Conservation (phyloP, 2,888 invertebrate species). For the Drosophila ezoana region DNA sequence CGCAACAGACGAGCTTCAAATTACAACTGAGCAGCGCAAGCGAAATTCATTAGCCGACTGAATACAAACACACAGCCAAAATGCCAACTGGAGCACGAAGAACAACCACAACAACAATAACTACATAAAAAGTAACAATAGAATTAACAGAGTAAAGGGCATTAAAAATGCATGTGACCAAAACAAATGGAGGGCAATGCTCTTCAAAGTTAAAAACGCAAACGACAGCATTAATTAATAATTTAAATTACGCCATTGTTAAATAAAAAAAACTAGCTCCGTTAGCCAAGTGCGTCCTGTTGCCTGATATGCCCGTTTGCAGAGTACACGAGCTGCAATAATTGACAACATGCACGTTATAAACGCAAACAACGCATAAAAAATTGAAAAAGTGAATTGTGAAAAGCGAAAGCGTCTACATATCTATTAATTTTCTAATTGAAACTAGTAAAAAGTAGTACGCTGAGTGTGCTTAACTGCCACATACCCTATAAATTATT, state of each 20-base stretch:
- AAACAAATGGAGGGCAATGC: constrained; percentile 40
- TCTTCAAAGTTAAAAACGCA: constrained; percentile 41
- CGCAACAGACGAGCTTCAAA: constrained; percentile 79
- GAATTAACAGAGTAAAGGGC: constrained; percentile 33
- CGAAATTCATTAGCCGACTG: constrained; percentile 68
- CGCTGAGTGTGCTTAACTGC: not conserved
- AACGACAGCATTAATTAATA: constrained; percentile 45
- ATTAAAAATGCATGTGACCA: constrained; percentile 65
- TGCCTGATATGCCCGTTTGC: not conserved
- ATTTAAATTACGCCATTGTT: constrained; percentile 27
- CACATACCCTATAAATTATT: not conserved
- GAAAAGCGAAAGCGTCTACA: constrained; percentile 17
- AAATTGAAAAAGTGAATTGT: constrained; percentile 29
- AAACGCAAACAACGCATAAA: constrained; percentile 10
- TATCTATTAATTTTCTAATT: not conserved
- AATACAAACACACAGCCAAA: constrained; percentile 42
- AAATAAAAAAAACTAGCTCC: not conserved
- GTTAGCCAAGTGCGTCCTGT: constrained; percentile 3
- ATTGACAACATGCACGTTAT: constrained; percentile 14
- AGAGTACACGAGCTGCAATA: constrained; percentile 19
- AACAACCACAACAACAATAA: constrained; percentile 20
- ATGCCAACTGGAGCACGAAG: constrained; percentile 73
- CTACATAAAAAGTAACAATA: constrained; percentile 13
- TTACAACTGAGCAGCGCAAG: constrained; percentile 71
- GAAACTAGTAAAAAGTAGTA: not conserved